phyloP scores from a whole-genome alignment of 2,888 invertebrate species.

The Sturmia bella region DNA sequence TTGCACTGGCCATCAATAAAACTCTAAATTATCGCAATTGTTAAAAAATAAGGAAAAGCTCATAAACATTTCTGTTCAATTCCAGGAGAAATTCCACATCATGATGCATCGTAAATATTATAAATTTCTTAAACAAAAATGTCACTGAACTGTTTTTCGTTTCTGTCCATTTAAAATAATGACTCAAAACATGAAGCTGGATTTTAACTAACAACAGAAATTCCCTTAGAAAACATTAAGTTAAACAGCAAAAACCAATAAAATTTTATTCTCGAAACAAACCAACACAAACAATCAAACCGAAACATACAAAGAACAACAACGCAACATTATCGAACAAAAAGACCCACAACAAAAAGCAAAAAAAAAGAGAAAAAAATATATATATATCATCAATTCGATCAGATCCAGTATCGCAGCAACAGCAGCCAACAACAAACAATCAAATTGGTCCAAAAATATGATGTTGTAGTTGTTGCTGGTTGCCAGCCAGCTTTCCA shows the following conservation, averaged over 20 bases:
- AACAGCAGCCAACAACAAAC: slow-evolving; percentile 14
- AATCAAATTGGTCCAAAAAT: slow-evolving; percentile 30
- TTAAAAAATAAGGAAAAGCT: slow-evolving; percentile 18
- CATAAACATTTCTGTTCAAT: slow-evolving; percentile 34
- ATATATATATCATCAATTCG: slow-evolving; percentile 50
- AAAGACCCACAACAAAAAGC: slow-evolving; percentile 32
- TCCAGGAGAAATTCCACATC: slow-evolving; percentile 22
- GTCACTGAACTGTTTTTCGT: slow-evolving; percentile 26
- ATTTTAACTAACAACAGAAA: slow-evolving; percentile 16
- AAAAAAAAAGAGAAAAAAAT: no score
- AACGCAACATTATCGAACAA: slow-evolving; percentile 31
- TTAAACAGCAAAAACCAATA: slow-evolving; percentile 41
- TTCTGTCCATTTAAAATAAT: slow-evolving; percentile 1
- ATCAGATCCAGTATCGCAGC: slow-evolving; percentile 48
- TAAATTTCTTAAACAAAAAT: slow-evolving; percentile 33
- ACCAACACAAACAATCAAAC: slow-evolving; percentile 9
- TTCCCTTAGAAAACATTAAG: slow-evolving; percentile 53
- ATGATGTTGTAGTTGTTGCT: not conserved
- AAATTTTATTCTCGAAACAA: slow-evolving; percentile 46
- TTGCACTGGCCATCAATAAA: slow-evolving; percentile 30
- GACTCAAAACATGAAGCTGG: slow-evolving; percentile 28
- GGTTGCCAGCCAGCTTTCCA: not conserved
- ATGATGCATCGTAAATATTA: slow-evolving; percentile 34
- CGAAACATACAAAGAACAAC: not conserved
- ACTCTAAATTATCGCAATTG: slow-evolving; percentile 4